A percentile compares a stretch with the other conserved stretches of the same genome.
Conservation (phyloP, 2,888 invertebrate species). For the Cyaniris semiargus region DNA sequence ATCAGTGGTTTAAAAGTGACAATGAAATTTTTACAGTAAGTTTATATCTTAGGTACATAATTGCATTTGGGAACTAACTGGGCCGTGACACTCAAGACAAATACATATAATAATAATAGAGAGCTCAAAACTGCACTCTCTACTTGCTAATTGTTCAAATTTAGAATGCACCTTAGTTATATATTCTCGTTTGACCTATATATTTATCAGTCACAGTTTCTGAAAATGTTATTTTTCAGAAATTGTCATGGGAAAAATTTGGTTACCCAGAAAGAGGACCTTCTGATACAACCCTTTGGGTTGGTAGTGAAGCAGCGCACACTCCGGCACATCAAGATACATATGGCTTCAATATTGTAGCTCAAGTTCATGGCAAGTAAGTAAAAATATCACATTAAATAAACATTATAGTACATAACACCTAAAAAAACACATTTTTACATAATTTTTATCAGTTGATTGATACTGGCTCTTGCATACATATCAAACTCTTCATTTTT, state of each 20-base stretch:
- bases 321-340: constrained; percentile 97
- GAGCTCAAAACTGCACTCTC: no score
- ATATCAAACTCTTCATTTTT: no score
- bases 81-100: not conserved
- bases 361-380: constrained; percentile 92
- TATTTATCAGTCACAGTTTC: not conserved
- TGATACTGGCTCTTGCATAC: no score
- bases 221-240: constrained; percentile 44
- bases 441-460: no score
- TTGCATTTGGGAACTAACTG: not conserved
- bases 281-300: constrained; percentile 90
- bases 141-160: no score
- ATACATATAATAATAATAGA: not conserved
- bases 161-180: no score
- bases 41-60: constrained; percentile 17
- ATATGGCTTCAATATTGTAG: constrained; percentile 95
- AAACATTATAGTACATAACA: not conserved
- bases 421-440: no score
- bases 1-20: constrained; percentile 82
- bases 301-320: constrained; percentile 92
- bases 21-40: constrained; percentile 80
- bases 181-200: not conserved
- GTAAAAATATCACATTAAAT: constrained; percentile 36
- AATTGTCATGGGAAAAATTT: constrained; percentile 82
- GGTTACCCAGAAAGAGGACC: constrained; percentile 85